Evolutionary conservation across 1,140 invertebrate genomes (phyloP).

Genomic region (Aphelenchoides besseyi): DNA sequence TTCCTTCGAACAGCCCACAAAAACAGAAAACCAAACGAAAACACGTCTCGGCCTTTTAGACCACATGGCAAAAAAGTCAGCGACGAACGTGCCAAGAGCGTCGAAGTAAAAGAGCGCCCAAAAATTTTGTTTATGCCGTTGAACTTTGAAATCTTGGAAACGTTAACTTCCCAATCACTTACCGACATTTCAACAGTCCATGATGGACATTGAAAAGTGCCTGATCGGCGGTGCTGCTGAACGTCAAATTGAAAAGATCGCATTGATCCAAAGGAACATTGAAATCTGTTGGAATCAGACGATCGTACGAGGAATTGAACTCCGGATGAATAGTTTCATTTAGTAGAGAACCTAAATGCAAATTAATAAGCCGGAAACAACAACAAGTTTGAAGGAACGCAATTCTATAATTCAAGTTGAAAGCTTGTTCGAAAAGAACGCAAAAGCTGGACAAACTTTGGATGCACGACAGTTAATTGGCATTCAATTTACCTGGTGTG

Average conservation of each 20-base stretch:
- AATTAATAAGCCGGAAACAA: conserved; percentile 13
- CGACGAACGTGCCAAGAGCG: no score
- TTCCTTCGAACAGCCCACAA: no score
- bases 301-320: conserved; percentile 23
- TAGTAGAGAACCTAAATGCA: conserved; percentile 31
- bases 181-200: conserved; percentile 34
- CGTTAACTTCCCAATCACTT: neutral
- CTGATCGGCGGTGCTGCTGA: conserved; percentile 31
- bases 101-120: no score
- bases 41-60: no score
- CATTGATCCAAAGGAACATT: conserved; percentile 21
- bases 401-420: neutral
- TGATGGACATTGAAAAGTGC: conserved; percentile 24
- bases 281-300: conserved; percentile 19
- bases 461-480: no score
- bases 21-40: no score
- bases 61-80: no score
- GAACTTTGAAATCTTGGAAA: no score
- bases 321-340: conserved; percentile 36
- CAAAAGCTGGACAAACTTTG: neutral
- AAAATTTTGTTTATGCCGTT: no score
- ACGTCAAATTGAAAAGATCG: conserved; percentile 38
- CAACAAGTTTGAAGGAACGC: neutral
- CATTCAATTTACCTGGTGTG: conserved; percentile 31
- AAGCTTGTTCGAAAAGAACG: neutral